Percentiles rank a stretch among this genome's conserved stretches.
Evolutionary conservation across 2,113 vertebrate species (phyloP).

Genomic region (Clupea harengus): DNA sequence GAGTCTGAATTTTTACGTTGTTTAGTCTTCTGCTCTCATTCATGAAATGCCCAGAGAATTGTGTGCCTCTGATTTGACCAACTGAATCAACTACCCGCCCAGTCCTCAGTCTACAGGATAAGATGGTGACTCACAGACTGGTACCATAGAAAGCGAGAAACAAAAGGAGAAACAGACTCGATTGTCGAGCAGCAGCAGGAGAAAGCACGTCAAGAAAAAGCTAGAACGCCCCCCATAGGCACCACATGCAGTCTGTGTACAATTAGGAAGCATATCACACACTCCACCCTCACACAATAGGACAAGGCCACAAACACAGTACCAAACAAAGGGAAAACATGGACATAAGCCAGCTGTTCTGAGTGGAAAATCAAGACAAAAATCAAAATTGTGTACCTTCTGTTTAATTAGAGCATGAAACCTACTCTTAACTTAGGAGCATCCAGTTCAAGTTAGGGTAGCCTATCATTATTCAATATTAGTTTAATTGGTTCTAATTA

Average conservation of each 20-base stretch:
- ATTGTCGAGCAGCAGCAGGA: slow-evolving; percentile 46
- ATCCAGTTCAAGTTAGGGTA: not conserved
- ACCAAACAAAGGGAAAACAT: slow-evolving; percentile 16
- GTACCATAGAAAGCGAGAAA: slow-evolving; percentile 26
- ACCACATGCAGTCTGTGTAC: not conserved
- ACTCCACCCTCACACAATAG: not conserved
- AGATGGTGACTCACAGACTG: not conserved
- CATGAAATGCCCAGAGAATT: too few relatives aligned
- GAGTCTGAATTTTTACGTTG: too few relatives aligned
- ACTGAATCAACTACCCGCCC: too few relatives aligned
- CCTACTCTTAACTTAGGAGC: too few relatives aligned
- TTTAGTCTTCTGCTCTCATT: too few relatives aligned
- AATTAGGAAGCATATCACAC: slow-evolving; percentile 14
- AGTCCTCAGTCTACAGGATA: not conserved
- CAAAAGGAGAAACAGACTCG: slow-evolving; percentile 9
- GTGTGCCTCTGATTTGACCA: too few relatives aligned
- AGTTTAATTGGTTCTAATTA: not conserved
- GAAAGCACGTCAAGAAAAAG: slow-evolving; percentile 5
- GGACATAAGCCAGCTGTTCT: slow-evolving; percentile 39
- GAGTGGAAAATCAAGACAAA: not conserved
- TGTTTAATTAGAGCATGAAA: too few relatives aligned
- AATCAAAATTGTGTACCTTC: not conserved
- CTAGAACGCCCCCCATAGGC: not conserved
- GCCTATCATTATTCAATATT: not conserved
- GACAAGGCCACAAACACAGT: not conserved